phyloP scores from a whole-genome alignment of 2,797 vertebrate species.

The Eidolon dupreanum region DNA sequence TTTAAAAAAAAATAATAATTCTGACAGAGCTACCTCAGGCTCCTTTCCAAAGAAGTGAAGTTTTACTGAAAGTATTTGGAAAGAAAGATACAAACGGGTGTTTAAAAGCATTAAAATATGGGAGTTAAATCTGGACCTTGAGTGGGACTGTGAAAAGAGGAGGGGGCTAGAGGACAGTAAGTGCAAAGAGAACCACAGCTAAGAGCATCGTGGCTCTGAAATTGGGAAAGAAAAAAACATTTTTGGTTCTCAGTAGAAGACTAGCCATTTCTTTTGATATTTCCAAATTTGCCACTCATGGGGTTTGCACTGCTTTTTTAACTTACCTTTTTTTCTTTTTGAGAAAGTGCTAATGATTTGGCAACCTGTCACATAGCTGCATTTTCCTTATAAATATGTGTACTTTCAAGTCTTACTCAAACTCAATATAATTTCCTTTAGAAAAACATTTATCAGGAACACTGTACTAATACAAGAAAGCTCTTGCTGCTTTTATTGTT shows the following conservation, averaged over 20 bases:
- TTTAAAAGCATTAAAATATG: constrained; percentile 68
- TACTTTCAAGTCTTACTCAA: constrained; percentile 46
- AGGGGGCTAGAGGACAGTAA: not conserved
- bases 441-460: constrained; percentile 36
- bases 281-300: constrained; percentile 55
- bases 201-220: not conserved
- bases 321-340: constrained; percentile 49
- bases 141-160: not conserved
- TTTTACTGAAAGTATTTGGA: constrained; percentile 49
- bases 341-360: constrained; percentile 49
- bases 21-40: constrained; percentile 45
- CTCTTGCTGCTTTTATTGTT: constrained; percentile 55
- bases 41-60: constrained; percentile 49
- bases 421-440: constrained; percentile 25
- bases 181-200: not conserved
- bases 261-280: constrained; percentile 55
- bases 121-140: not conserved
- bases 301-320: not conserved
- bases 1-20: constrained; percentile 8
- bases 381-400: constrained; percentile 40
- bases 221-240: not conserved
- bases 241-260: constrained; percentile 52
- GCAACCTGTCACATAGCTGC: not conserved
- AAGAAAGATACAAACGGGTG: constrained; percentile 52
- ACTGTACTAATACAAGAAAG: constrained; percentile 33